phyloP scores from a whole-genome alignment of 1,140 invertebrate genomes.

The Ooceraea biroi region DNA sequence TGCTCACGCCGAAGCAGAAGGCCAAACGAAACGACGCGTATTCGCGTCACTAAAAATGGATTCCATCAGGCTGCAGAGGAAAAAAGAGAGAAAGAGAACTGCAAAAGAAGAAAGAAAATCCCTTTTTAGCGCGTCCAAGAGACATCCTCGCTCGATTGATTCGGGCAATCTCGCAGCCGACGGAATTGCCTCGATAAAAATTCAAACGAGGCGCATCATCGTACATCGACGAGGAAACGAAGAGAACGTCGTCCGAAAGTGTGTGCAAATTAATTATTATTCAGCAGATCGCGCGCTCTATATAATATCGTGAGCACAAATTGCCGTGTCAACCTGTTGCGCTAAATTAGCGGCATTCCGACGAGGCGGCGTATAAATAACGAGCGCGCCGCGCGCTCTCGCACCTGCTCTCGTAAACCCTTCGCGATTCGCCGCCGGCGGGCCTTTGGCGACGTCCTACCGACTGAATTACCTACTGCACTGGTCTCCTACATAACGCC shows the following conservation, averaged over 20 bases:
- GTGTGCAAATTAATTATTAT: constrained; percentile 56
- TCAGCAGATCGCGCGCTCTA: background rate
- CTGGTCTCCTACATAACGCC: constrained; percentile 61
- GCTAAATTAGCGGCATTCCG: constrained; percentile 42
- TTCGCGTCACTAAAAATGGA: constrained; percentile 31
- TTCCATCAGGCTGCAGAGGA: background rate
- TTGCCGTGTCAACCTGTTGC: constrained; percentile 48
- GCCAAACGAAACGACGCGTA: constrained; percentile 36
- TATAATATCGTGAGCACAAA: constrained; percentile 44
- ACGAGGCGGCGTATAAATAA: constrained; percentile 42
- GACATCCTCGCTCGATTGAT: constrained; percentile 16
- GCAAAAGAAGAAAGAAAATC: background rate
- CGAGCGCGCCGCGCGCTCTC: constrained; percentile 4
- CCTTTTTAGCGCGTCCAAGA: background rate
- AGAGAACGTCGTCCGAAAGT: background rate
- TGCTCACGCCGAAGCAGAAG: constrained; percentile 60
- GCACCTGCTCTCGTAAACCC: constrained; percentile 48
- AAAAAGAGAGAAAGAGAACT: background rate
- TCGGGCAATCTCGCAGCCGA: background rate
- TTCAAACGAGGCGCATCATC: background rate
- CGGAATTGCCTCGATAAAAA: constrained; percentile 21
- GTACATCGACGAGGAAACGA: background rate
- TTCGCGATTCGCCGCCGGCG: background rate
- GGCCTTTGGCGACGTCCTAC: constrained; percentile 50
- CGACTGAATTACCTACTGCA: constrained; percentile 61